phyloP scores from a whole-genome alignment of 1,140 invertebrate genomes.

The Diabrotica virgifera region DNA sequence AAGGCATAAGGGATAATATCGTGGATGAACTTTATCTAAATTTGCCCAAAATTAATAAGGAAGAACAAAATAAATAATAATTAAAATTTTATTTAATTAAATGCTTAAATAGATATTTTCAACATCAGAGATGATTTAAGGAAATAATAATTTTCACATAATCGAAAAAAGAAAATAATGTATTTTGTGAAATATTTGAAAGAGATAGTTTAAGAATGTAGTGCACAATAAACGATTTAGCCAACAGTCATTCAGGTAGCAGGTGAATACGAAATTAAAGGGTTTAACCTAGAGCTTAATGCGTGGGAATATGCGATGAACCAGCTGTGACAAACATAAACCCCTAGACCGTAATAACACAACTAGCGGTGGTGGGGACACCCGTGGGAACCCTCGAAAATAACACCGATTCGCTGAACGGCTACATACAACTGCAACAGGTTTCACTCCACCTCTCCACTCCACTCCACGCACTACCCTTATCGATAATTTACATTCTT shows the following conservation, averaged over 20 bases:
- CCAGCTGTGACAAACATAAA: slow-evolving; percentile 2
- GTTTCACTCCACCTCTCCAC: neutral
- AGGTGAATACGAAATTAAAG: slow-evolving; percentile 3
- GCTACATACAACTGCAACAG: neutral
- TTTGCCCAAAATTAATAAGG: no score
- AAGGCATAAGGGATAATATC: no score
- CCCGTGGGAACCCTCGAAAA: neutral
- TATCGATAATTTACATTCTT: neutral
- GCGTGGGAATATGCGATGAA: slow-evolving; percentile 1
- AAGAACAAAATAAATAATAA: no score
- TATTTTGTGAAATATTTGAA: no score
- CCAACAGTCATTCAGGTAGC: neutral
- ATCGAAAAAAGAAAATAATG: no score
- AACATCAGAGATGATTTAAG: no score
- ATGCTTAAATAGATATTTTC: no score
- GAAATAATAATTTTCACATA: no score
- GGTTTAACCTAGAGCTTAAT: neutral
- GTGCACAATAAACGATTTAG: neutral
- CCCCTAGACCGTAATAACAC: neutral
- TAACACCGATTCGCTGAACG: neutral
- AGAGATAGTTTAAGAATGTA: neutral
- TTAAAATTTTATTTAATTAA: no score
- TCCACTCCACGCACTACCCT: neutral
- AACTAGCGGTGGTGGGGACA: neutral
- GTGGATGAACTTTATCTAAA: no score